phyloP scores from a whole-genome alignment of 2,113 vertebrate genomes.

The Gymnocephalus cernua region DNA sequence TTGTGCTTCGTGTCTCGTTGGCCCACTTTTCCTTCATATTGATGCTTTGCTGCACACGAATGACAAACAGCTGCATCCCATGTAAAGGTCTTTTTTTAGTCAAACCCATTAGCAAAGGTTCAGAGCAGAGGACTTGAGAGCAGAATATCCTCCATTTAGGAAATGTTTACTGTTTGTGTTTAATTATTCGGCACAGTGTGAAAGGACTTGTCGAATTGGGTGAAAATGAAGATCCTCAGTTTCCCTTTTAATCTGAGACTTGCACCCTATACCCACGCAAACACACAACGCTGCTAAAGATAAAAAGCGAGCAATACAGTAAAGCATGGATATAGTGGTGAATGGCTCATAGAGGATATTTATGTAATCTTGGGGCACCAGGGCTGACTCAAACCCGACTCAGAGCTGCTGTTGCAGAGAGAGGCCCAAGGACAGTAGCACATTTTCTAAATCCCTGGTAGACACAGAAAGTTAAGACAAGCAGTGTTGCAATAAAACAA shows the following conservation, averaged over 20 bases:
- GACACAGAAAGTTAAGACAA: constrained; percentile 83
- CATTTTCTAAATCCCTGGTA: constrained; percentile 77
- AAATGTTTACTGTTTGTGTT: constrained; percentile 60
- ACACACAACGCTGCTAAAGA: constrained; percentile 58
- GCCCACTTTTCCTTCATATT: constrained; percentile 75
- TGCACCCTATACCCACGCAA: constrained; percentile 43
- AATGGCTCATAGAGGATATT: constrained; percentile 72
- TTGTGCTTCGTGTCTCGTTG: constrained; percentile 72
- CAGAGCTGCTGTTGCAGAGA: constrained; percentile 70
- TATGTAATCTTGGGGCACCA: constrained; percentile 77
- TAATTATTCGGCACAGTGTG: constrained; percentile 50
- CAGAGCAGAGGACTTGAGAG: constrained; percentile 24
- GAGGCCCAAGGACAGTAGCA: constrained; percentile 80
- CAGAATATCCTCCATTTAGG: constrained; percentile 21
- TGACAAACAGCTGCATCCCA: constrained; percentile 66
- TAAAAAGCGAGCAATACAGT: constrained; percentile 66
- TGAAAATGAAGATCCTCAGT: constrained; percentile 58
- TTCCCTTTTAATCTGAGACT: constrained; percentile 66
- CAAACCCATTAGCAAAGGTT: constrained; percentile 63
- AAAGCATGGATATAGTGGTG: constrained; percentile 54
- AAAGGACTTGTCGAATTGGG: constrained; percentile 58
- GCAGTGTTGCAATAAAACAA: constrained; percentile 81
- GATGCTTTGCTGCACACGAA: constrained; percentile 68
- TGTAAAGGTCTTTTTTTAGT: constrained; percentile 56
- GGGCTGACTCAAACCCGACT: constrained; percentile 73